Evolutionary conservation across 2,113 vertebrate genomes (phyloP), one percentile per base, ranked within the genome.

Genomic region (Leptobrachium ailaonicum): DNA sequence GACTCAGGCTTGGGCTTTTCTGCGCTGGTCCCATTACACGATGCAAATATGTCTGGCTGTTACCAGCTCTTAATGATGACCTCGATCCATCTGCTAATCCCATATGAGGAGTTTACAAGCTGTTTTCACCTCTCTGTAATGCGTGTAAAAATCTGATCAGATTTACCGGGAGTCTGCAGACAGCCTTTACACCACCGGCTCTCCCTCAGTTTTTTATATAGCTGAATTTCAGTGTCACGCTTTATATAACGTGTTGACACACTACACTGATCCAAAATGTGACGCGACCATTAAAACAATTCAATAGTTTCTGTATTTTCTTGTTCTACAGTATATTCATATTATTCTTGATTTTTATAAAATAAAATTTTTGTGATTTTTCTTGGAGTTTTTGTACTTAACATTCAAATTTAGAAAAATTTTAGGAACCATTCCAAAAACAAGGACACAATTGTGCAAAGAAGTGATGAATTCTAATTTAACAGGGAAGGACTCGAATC

Each of bases 61-160:
- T 66, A 13, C 45, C 20, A 56, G 71, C 50, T 56, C 77, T 44
- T 66, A 70, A 1, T 54, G 4, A 41, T 73, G 71, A 73, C 70
- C 71, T 67, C 63, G 68, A 71, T 80, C 71, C 63, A 32, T 45
- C 71, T 80, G 77, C 41, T 80, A 73, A 73, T 73, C 62, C 77
- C 71, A 40, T 58, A 58, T 73, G 47, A 73, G 47, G 41, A 67
- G 62, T 80, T 80, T 80, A 73, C 71, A 80, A 73, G 71, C 70
- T 80, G 70, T 80, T 80, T 80, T 80, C 77, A 80, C 77, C 47
- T 73, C 71, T 58, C 64, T 41, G 45, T 67, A 73, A 56, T 80
- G 45, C 20, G 50, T 41, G 64, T 66, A 80, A 80, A 54, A 72
- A 72, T 56, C 53, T 41, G 50, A 32, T 73, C 70, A 44, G 40